Conservation (phyloP, 2,113 vertebrate species). For the Chlorocebus sabaeus region DNA sequence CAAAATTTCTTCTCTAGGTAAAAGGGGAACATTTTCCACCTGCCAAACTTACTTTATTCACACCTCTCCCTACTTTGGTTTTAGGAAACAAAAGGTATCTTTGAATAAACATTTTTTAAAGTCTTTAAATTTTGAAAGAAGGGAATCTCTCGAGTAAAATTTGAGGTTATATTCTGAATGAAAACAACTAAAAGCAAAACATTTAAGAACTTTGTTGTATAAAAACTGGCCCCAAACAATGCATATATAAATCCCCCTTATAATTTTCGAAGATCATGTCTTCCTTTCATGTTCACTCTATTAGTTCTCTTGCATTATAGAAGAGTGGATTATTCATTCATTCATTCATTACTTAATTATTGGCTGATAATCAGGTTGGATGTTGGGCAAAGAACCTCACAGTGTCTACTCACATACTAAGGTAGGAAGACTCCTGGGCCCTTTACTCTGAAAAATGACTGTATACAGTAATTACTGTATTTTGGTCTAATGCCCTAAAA, state of each 20-base stretch:
- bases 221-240: slow-evolving; percentile 30
- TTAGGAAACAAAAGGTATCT: slow-evolving; percentile 2
- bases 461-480: slow-evolving; percentile 51
- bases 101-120: background rate
- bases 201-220: background rate
- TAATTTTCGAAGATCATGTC: background rate
- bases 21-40: background rate
- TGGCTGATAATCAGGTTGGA: background rate
- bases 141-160: background rate
- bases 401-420: background rate
- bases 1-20: background rate
- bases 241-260: background rate
- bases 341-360: background rate
- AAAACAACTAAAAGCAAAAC: background rate
- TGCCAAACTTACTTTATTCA: background rate
- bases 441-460: background rate
- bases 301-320: background rate
- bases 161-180: background rate
- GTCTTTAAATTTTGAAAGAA: background rate
- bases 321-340: background rate
- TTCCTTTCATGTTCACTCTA: background rate
- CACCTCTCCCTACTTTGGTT: background rate
- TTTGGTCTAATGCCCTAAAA: slow-evolving; percentile 81
- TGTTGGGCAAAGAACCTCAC: background rate
- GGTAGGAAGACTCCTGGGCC: background rate